These are phyloP conservation scores for Phymatocera aterrima DNA, from an alignment of 2,888 invertebrate genomes.

Conservation along the genomic window DNA sequence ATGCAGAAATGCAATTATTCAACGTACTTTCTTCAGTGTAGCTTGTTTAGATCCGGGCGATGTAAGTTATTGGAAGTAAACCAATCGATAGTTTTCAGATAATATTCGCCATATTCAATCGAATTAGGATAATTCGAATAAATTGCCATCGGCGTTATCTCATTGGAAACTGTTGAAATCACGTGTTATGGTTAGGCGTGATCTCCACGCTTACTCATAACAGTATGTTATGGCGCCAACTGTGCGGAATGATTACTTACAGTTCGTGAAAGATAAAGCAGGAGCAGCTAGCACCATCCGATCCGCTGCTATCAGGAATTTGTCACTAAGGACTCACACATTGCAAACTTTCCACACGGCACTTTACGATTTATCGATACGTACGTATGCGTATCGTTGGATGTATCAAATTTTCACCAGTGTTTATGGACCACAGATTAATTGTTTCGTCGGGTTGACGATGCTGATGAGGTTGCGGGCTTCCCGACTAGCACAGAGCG, in stretches of 20 bases:
- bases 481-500: background rate
- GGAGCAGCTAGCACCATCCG: conserved; percentile 21
- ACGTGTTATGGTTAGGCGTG: background rate
- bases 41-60: too few relatives aligned
- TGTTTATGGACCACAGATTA: background rate
- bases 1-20: too few relatives aligned
- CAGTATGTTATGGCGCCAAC: background rate
- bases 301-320: conserved; percentile 2
- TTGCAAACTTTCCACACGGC: conserved; percentile 22
- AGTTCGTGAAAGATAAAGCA: background rate
- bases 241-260: conserved; percentile 9
- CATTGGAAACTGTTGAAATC: too few relatives aligned
- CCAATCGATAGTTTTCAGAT: too few relatives aligned
- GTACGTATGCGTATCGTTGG: background rate
- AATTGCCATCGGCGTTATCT: too few relatives aligned
- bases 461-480: background rate
- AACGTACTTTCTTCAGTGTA: too few relatives aligned
- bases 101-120: too few relatives aligned
- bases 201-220: background rate
- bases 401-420: background rate
- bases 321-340: conserved; percentile 4
- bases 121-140: too few relatives aligned
- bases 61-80: too few relatives aligned
- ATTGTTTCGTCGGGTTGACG: background rate
- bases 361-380: background rate